A percentile compares a stretch with the other conserved stretches of the same genome.
These are phyloP conservation scores for Hippocampus zosterae DNA, from an alignment of 2,113 vertebrate genomes.

Conservation along the genomic window DNA sequence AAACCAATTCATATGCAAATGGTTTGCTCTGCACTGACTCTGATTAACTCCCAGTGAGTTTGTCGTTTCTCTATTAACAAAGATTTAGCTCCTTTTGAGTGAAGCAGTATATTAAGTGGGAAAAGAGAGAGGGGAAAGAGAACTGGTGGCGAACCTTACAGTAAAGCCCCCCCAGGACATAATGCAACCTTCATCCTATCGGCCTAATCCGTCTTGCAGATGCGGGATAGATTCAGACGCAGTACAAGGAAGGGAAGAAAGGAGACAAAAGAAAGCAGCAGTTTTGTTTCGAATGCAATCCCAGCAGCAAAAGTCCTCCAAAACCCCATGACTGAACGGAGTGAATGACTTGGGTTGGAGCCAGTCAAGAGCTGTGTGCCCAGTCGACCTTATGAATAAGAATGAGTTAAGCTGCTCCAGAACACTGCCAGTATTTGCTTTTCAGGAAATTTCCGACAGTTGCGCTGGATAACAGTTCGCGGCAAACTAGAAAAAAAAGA, in stretches of 20 bases:
- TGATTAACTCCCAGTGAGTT: slow-evolving; percentile 97
- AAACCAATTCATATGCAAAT: slow-evolving; percentile 96
- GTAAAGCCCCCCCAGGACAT: slow-evolving; percentile 84
- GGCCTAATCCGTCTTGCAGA: slow-evolving; percentile 81
- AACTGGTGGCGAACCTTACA: slow-evolving; percentile 69
- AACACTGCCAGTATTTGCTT: slow-evolving; percentile 23
- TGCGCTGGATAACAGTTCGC: neutral
- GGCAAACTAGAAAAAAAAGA: neutral
- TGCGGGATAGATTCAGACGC: slow-evolving; percentile 49
- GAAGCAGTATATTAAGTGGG: slow-evolving; percentile 75
- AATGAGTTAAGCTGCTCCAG: slow-evolving; percentile 28
- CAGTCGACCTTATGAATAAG: slow-evolving; percentile 38
- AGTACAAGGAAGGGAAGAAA: slow-evolving; percentile 41
- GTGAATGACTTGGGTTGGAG: slow-evolving; percentile 38
- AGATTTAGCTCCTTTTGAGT: slow-evolving; percentile 88
- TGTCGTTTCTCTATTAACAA: slow-evolving; percentile 91
- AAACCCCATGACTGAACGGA: slow-evolving; percentile 29
- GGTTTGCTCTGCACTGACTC: slow-evolving; percentile 84
- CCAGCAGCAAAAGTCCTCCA: slow-evolving; percentile 49
- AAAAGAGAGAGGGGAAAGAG: slow-evolving; percentile 41
- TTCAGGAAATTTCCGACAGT: slow-evolving; percentile 3
- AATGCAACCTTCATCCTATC: slow-evolving; percentile 80
- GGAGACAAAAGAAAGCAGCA: slow-evolving; percentile 56
- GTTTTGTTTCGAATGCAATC: slow-evolving; percentile 49
- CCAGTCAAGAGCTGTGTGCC: slow-evolving; percentile 45